Percentiles rank a stretch among this genome's conserved stretches.
These are phyloP conservation scores for Formica aserva DNA, from an alignment of 2,888 invertebrate species.

Conservation along the genomic window DNA sequence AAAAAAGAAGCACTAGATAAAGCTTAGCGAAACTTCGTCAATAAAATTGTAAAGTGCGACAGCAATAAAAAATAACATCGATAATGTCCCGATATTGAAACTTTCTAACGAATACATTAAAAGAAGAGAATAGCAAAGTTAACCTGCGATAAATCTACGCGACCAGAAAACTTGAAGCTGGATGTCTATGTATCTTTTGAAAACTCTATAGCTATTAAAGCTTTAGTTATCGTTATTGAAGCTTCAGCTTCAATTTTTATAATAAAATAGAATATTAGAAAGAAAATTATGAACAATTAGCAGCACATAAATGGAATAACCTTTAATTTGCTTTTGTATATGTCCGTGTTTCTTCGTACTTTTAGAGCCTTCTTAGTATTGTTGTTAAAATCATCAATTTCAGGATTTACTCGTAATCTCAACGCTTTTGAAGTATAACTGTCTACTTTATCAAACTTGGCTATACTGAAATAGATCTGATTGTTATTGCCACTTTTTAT, in stretches of 20 bases:
- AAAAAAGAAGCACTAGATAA: background rate
- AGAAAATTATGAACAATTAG: slow-evolving; percentile 23
- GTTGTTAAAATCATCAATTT: background rate
- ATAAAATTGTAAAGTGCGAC: background rate
- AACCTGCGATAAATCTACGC: background rate
- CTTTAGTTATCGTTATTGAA: background rate
- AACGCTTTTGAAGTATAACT: slow-evolving; percentile 21
- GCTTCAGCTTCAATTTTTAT: background rate
- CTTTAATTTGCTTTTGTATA: slow-evolving; percentile 33
- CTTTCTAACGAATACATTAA: background rate
- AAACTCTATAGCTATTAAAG: background rate
- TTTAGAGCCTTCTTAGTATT: background rate
- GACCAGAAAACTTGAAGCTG: background rate
- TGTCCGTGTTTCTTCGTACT: slow-evolving; percentile 6
- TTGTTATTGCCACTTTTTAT: background rate
- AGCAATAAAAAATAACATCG: background rate
- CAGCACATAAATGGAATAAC: slow-evolving; percentile 8
- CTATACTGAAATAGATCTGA: slow-evolving; percentile 1
- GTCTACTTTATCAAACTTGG: background rate
- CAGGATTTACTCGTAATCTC: slow-evolving; percentile 1
- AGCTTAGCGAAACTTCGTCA: background rate
- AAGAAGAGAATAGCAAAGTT: background rate
- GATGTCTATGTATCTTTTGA: background rate
- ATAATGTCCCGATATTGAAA: slow-evolving; percentile 14
- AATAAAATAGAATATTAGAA: background rate